Evolutionary conservation across 2,888 invertebrate species (phyloP).

Genomic region (Tiliacea aurago): DNA sequence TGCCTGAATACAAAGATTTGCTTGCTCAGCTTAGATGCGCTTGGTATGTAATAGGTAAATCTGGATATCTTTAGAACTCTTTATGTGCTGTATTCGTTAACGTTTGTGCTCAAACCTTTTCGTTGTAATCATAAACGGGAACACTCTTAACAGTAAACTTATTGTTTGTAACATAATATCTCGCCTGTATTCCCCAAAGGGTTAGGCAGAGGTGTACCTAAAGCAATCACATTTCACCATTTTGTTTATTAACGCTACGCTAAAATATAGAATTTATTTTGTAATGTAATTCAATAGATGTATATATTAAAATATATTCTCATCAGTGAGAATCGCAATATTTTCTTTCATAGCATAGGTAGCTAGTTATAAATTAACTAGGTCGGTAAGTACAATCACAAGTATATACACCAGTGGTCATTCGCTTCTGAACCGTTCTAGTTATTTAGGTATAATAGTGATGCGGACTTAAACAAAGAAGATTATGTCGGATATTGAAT

Average conservation of each 20-base stretch:
- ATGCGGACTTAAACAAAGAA: not conserved
- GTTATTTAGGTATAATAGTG: not conserved
- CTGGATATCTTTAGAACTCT: not conserved
- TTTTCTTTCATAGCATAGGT: no score
- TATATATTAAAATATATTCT: not conserved
- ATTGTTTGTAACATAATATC: no score
- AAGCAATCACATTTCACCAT: no score
- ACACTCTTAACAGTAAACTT: not conserved
- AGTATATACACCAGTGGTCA: not conserved
- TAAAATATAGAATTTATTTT: not conserved
- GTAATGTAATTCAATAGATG: not conserved
- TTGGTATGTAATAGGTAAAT: slow-evolving; percentile 21
- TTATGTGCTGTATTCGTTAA: not conserved
- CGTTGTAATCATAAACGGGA: not conserved
- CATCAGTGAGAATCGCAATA: not conserved
- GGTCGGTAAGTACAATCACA: not conserved
- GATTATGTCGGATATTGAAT: not conserved
- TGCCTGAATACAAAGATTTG: slow-evolving; percentile 81
- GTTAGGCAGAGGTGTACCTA: no score
- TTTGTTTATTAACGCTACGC: not conserved
- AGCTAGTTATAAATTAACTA: not conserved
- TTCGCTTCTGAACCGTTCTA: not conserved
- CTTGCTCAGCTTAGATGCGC: slow-evolving; percentile 74
- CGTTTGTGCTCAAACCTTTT: not conserved
- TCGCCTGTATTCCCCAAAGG: no score